Evolutionary conservation across 2,797 vertebrate species (phyloP).

Genomic region (Molossus alvarezi): DNA sequence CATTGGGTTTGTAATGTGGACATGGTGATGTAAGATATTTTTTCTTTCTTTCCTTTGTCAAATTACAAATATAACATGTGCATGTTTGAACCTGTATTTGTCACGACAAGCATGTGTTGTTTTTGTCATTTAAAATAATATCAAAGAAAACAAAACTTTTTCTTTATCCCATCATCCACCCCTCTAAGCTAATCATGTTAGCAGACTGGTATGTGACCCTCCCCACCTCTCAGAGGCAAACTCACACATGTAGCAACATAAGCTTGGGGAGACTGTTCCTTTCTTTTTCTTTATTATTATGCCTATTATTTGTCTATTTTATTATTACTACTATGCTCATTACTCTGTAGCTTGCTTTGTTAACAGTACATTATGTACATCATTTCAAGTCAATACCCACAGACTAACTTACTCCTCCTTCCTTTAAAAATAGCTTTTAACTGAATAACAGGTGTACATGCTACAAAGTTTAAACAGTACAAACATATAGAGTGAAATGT

Average conservation of each 20-base stretch:
- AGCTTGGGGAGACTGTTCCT: not conserved
- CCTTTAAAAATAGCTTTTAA: not conserved
- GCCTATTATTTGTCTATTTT: not conserved
- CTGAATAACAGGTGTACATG: not conserved
- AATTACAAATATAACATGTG: not conserved
- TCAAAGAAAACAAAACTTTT: constrained; percentile 40
- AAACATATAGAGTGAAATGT: not conserved
- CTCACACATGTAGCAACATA: not conserved
- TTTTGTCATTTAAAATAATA: constrained; percentile 65
- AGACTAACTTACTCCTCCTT: not conserved
- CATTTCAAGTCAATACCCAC: not conserved
- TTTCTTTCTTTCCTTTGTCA: constrained; percentile 31
- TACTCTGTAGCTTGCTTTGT: not conserved
- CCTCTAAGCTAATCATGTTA: not conserved
- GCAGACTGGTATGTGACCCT: not conserved
- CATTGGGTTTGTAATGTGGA: not conserved
- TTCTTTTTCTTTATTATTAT: not conserved
- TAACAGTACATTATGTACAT: not conserved
- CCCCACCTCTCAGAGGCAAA: not conserved
- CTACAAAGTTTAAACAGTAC: not conserved
- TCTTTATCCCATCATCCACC: not conserved
- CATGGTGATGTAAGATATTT: not conserved
- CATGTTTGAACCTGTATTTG: constrained; percentile 51
- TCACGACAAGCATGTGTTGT: not conserved
- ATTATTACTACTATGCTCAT: not conserved